A percentile compares a stretch with the other conserved stretches of the same genome.
phyloP scores from a whole-genome alignment of 2,888 invertebrate species.

The Crossocerus cetratus region DNA sequence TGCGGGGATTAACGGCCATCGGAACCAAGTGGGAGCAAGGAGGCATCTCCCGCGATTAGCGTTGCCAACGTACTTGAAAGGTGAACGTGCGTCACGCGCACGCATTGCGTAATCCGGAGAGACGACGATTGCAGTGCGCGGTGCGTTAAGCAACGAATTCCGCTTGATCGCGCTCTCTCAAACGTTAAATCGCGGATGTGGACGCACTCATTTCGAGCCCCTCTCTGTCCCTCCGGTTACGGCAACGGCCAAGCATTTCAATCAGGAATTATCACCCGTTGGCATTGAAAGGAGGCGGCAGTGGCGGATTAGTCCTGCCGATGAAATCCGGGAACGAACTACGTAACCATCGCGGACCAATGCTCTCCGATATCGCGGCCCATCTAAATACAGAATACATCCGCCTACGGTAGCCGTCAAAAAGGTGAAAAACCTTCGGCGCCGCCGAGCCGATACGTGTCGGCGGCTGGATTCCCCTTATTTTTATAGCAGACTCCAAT shows the following conservation, averaged over 20 bases:
- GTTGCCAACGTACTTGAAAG: slow-evolving; percentile 40
- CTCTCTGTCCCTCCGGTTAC: neutral
- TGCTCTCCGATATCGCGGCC: slow-evolving; percentile 12
- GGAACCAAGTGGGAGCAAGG: neutral
- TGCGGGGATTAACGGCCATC: slow-evolving; percentile 6
- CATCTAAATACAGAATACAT: slow-evolving; percentile 16
- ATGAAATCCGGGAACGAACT: slow-evolving; percentile 30
- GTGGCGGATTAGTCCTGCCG: slow-evolving; percentile 27
- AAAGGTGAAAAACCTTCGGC: neutral
- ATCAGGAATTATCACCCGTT: slow-evolving; percentile 40
- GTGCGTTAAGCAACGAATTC: slow-evolving; percentile 60
- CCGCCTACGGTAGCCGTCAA: neutral
- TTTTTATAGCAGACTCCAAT: neutral
- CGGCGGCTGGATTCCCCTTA: neutral
- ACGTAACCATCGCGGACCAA: slow-evolving; percentile 25
- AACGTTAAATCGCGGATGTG: slow-evolving; percentile 60
- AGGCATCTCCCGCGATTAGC: slow-evolving; percentile 10
- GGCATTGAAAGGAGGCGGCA: slow-evolving; percentile 47
- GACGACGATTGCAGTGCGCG: slow-evolving; percentile 38
- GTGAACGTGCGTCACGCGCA: slow-evolving; percentile 37
- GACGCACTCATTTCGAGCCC: slow-evolving; percentile 3
- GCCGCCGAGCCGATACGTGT: too few species aligned
- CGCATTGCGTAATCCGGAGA: slow-evolving; percentile 46
- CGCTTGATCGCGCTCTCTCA: slow-evolving; percentile 43
- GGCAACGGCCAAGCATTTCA: slow-evolving; percentile 41